Evolutionary conservation across 2,113 vertebrate genomes (phyloP), one percentile per base, ranked within the genome.

Genomic region (Hylia prasina): DNA sequence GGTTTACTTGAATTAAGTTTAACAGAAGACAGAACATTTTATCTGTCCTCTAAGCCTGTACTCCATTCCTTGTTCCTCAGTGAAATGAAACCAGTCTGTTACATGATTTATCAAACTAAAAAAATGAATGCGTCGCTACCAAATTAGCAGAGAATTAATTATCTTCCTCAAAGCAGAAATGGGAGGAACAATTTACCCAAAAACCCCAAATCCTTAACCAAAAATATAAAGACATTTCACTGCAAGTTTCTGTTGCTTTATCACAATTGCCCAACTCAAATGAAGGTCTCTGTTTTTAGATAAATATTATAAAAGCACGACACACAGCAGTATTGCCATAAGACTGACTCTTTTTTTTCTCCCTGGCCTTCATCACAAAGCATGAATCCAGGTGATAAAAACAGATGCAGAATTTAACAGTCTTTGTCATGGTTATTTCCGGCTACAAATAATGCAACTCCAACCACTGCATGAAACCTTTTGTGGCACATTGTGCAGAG

Each of bases 161-260:
- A 25, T 64, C 28, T 24, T 51, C 15, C 27, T n/a, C 7, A 39
- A 91, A 73, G 51, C 18, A 81, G 20, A 71, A 73, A 39, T 8
- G 22, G 65, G n/a, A 35, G 10, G 45, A 91, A 73, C 3, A 5
- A 76, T 88, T 87, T 87, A n/a, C 64, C 21, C 11, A 21, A 54
- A 72, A 57, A 9, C 2, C 0, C 6, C 2, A 30, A 72, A 54
- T 24, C 4, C 15, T n/a, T n/a, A 48, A 20, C 24, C 13, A 25
- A 57, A 68, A 48, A 11, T 39, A 56, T 11, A 13, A 39, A 39
- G n/a, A 17, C 4, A 60, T 18, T 56, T 57, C 21, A 37, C 15
- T 42, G 24, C 24, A 91, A 60, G 11, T 28, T 11, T 56, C 31
- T 63, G 13, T 6, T 10, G 4, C 37, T 90, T 60, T 79, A 31